phyloP scores from a whole-genome alignment of 2,797 vertebrate genomes.

The Tamandua tetradactyla region DNA sequence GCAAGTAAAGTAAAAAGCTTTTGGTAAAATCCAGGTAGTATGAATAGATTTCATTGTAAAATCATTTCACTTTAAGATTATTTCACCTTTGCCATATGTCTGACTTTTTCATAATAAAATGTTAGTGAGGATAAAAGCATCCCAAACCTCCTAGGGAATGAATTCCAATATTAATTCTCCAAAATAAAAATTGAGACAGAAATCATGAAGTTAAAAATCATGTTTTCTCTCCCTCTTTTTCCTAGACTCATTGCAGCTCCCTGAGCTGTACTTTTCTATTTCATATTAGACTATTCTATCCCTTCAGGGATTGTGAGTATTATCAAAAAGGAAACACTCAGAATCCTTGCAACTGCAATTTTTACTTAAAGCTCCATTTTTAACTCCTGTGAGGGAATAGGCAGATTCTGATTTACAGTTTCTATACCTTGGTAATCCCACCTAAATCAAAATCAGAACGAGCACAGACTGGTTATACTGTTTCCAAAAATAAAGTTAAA shows the following conservation, averaged over 20 bases:
- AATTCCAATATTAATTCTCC: constrained; percentile 6
- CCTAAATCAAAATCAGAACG: constrained; percentile 31
- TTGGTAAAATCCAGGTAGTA: background rate
- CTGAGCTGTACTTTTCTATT: background rate
- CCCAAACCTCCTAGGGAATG: background rate
- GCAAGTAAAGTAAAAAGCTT: constrained; percentile 3
- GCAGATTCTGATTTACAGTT: background rate
- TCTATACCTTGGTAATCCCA: constrained; percentile 37
- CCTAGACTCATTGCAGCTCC: background rate
- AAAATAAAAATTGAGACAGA: constrained; percentile 37
- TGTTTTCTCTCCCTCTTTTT: constrained; percentile 19
- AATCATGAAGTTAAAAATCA: constrained; percentile 22
- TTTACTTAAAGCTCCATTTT: constrained; percentile 48
- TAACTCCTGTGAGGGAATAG: constrained; percentile 34
- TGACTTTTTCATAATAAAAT: constrained; percentile 28
- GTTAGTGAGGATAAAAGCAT: background rate
- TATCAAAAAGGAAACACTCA: constrained; percentile 28
- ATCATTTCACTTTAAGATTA: constrained; percentile 41
- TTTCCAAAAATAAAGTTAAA: constrained; percentile 50
- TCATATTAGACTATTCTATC: constrained; percentile 7
- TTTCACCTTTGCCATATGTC: constrained; percentile 18
- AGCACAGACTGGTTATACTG: background rate
- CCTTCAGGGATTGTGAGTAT: background rate
- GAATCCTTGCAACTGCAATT: background rate
- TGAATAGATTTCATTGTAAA: constrained; percentile 26